Conservation (phyloP, 1,140 invertebrate genomes). For the Conus betulinus region DNA sequence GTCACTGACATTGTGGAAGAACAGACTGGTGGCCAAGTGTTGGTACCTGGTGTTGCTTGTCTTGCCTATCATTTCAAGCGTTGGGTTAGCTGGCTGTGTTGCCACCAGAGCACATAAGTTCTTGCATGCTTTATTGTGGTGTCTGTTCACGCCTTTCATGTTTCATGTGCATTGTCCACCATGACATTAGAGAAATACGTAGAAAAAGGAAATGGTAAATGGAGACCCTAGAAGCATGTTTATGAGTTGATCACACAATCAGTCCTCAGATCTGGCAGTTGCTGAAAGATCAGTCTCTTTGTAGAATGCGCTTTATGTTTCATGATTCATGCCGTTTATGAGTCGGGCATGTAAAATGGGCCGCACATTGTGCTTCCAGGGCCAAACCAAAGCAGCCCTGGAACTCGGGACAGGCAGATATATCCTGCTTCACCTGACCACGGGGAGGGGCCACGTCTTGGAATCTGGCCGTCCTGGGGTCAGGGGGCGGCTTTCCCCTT, state of each 20-base stretch:
- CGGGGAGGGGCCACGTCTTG: not conserved
- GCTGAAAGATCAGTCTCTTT: not conserved
- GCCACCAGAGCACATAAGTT: not conserved
- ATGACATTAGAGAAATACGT: no score
- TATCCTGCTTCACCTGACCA: not conserved
- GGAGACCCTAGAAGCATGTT: no score
- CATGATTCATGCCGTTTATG: not conserved
- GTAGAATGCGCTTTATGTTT: not conserved
- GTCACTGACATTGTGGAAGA: not conserved
- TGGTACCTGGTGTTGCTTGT: no score
- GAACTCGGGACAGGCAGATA: not conserved
- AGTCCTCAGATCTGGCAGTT: not conserved
- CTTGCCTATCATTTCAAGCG: no score
- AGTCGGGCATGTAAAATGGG: not conserved
- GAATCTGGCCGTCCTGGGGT: not conserved
- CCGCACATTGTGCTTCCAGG: conserved; percentile 18
- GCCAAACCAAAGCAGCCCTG: not conserved
- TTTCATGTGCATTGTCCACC: no score
- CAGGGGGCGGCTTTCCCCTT: not conserved
- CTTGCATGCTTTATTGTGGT: not conserved
- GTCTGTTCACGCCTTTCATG: no score
- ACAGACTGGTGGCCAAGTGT: no score
- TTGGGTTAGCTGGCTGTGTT: not conserved
- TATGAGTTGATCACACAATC: not conserved
- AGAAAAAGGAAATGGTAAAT: no score